Percentiles rank a stretch among this genome's conserved stretches.
Conservation (phyloP, 2,888 invertebrate species). For the Drosophila paranaensis region DNA sequence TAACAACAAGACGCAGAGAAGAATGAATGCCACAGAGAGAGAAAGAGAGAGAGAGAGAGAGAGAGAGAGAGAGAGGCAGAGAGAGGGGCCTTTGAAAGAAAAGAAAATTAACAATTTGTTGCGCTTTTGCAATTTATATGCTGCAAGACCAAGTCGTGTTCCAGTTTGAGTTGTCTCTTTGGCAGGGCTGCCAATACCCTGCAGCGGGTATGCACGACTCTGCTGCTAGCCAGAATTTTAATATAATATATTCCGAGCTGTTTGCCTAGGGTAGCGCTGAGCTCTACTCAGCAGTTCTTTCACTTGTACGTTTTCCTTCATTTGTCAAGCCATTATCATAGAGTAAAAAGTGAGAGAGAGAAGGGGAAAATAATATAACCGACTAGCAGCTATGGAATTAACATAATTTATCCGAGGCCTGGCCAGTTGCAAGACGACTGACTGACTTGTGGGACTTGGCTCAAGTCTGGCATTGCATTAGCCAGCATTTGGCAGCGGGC, state of each 20-base stretch:
- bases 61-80: conserved; percentile 8
- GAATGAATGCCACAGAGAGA: conserved; percentile 11
- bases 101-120: conserved; percentile 79
- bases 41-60: background rate
- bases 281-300: background rate
- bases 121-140: conserved; percentile 74
- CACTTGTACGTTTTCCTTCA: conserved; percentile 46
- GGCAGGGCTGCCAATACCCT: conserved; percentile 30
- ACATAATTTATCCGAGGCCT: conserved; percentile 72
- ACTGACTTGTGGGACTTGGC: conserved; percentile 40
- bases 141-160: conserved; percentile 46
- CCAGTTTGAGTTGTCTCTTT: conserved; percentile 32
- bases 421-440: conserved; percentile 28
- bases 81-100: conserved; percentile 47
- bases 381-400: conserved; percentile 60
- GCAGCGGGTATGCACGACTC: background rate
- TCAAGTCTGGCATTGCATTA: conserved; percentile 38
- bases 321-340: conserved; percentile 66
- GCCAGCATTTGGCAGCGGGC: conserved; percentile 32
- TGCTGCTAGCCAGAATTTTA: background rate
- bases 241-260: background rate
- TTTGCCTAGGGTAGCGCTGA: conserved; percentile 9
- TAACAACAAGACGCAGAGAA: conserved; percentile 42
- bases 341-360: conserved; percentile 6
- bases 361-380: conserved; percentile 31